phyloP scores from a whole-genome alignment of 2,797 vertebrate genomes.

The Eptatretus atami region DNA sequence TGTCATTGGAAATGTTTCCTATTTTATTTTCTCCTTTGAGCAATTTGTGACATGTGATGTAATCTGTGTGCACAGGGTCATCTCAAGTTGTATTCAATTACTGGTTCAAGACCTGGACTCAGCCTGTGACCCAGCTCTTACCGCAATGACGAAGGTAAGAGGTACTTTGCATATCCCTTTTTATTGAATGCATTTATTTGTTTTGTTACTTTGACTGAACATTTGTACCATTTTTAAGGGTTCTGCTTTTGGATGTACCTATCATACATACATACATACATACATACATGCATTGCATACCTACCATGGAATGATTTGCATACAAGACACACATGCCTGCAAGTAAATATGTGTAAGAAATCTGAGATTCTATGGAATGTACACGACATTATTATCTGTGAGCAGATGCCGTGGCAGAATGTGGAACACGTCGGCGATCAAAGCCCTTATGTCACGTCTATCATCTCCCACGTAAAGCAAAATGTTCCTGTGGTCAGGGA shows the following conservation, averaged over 20 bases:
- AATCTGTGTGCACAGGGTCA: conserved; percentile 28
- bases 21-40: not conserved
- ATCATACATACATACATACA: too few species aligned
- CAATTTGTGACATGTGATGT: conserved; percentile 6
- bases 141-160: conserved; percentile 86
- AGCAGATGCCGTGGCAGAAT: conserved; percentile 95
- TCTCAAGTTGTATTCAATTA: conserved; percentile 89
- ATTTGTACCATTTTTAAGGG: too few species aligned
- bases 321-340: too few species aligned
- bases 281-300: too few species aligned
- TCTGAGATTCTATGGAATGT: too few species aligned
- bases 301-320: too few species aligned
- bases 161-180: not conserved
- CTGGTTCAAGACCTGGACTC: conserved; percentile 84
- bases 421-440: conserved; percentile 96
- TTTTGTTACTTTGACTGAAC: not conserved
- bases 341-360: too few species aligned
- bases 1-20: not conserved
- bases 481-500: conserved; percentile 88
- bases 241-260: too few species aligned
- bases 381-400: not conserved
- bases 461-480: conserved; percentile 91
- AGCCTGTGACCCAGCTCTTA: conserved; percentile 79
- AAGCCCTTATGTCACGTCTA: conserved; percentile 90
- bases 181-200: not conserved